These are phyloP conservation scores for Entomyzon cyanotis DNA, from an alignment of 2,113 vertebrate species.

Conservation along the genomic window DNA sequence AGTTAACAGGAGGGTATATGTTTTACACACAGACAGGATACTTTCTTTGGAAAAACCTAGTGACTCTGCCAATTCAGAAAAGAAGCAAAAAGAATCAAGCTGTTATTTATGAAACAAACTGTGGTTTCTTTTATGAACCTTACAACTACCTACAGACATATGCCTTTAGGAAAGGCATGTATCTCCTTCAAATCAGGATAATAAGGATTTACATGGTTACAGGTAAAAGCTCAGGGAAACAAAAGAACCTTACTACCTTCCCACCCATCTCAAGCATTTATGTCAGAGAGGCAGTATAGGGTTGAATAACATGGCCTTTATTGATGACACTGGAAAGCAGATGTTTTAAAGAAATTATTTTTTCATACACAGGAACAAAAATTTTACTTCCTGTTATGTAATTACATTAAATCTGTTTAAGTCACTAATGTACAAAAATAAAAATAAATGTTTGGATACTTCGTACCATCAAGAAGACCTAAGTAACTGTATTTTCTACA, in stretches of 20 bases:
- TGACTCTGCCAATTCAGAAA: not conserved
- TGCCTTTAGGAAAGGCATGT: not conserved
- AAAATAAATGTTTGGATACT: not conserved
- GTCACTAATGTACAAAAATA: not conserved
- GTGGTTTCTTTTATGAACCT: not conserved
- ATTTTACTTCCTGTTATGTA: not conserved
- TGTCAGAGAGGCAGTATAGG: not conserved
- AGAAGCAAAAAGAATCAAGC: not conserved
- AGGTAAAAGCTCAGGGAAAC: not conserved
- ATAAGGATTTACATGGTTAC: not conserved
- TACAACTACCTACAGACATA: not conserved
- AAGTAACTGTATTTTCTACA: constrained; percentile 27
- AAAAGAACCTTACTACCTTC: not conserved
- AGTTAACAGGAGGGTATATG: not conserved
- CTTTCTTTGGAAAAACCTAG: not conserved
- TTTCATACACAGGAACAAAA: constrained; percentile 8
- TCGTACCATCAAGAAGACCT: constrained; percentile 37
- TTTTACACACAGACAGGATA: not conserved
- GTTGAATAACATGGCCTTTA: constrained; percentile 47
- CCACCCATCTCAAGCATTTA: not conserved
- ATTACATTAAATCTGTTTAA: not conserved
- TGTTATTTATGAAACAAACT: not conserved
- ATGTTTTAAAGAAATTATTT: constrained; percentile 16
- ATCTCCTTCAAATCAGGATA: not conserved
- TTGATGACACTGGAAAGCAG: constrained; percentile 20